These are phyloP conservation scores for Drosophila sp. DNA, from an alignment of 1,140 invertebrate genomes.

Conservation along the genomic window DNA sequence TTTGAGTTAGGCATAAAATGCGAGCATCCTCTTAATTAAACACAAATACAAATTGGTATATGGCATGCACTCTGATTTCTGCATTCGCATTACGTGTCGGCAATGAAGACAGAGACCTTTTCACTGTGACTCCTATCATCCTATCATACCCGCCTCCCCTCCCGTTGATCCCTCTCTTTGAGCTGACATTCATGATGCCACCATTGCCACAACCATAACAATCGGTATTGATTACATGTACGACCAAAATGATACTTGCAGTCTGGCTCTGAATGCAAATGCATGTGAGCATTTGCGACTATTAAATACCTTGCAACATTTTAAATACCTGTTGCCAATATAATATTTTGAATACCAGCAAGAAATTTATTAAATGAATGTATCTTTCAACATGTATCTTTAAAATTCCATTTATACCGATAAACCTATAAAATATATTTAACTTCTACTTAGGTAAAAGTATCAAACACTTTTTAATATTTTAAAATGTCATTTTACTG, in stretches of 20 bases:
- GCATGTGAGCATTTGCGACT: conserved; percentile 2
- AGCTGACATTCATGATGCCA: conserved; percentile 53
- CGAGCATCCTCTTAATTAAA: conserved; percentile 65
- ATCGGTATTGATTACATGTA: conserved; percentile 70
- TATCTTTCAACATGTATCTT: too few species aligned
- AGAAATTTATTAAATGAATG: too few species aligned
- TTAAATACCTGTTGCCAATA: too few species aligned
- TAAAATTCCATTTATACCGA: too few species aligned
- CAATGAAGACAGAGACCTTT: conserved; percentile 4
- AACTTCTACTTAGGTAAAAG: too few species aligned
- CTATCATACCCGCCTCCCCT: not conserved
- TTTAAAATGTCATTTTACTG: not conserved
- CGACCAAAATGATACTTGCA: conserved; percentile 29
- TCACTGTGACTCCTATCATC: conserved; percentile 3
- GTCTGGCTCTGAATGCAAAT: conserved; percentile 1
- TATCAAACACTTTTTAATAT: too few species aligned
- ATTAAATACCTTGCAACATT: not conserved
- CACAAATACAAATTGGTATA: conserved; percentile 64
- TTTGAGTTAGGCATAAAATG: conserved; percentile 48
- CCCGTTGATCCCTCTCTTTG: not conserved
- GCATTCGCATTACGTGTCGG: conserved; percentile 40
- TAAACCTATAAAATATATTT: too few species aligned
- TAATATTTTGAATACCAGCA: too few species aligned
- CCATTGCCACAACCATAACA: conserved; percentile 56
- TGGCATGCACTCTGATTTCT: conserved; percentile 66